Conservation (phyloP, 2,797 vertebrate genomes). For the Hemibagrus guttatus region DNA sequence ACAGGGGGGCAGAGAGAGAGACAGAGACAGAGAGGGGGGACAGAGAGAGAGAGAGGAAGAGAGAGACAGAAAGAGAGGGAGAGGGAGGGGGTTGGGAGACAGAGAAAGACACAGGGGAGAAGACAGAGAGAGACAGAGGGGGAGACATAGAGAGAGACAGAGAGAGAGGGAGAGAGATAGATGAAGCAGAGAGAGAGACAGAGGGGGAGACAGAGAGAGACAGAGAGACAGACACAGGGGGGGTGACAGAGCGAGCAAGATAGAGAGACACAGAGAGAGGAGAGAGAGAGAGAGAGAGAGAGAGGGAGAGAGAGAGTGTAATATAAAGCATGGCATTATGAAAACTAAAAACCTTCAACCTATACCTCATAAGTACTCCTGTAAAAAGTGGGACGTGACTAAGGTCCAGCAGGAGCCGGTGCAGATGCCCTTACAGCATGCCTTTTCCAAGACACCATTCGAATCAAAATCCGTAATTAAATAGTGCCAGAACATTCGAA, state of each 20-base stretch:
- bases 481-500: not conserved
- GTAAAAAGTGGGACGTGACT: not conserved
- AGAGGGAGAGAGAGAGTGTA: not conserved
- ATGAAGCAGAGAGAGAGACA: no score
- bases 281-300: conserved; percentile 13
- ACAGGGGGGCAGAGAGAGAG: not conserved
- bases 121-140: no score
- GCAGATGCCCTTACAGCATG: conserved; percentile 4
- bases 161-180: no score
- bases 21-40: no score
- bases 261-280: not conserved
- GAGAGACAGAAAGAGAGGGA: not conserved
- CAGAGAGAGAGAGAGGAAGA: not conserved
- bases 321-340: conserved; percentile 18
- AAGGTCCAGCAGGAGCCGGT: conserved; percentile 12
- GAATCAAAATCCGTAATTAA: conserved; percentile 39
- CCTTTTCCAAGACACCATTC: not conserved
- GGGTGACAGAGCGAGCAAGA: not conserved
- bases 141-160: no score
- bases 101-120: no score
- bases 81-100: no score
- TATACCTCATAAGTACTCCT: conserved; percentile 7
- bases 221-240: no score
- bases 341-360: conserved; percentile 15
- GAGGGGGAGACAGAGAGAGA: no score